phyloP scores from a whole-genome alignment of 2,888 invertebrate species.

The Linhomoeus sp. region DNA sequence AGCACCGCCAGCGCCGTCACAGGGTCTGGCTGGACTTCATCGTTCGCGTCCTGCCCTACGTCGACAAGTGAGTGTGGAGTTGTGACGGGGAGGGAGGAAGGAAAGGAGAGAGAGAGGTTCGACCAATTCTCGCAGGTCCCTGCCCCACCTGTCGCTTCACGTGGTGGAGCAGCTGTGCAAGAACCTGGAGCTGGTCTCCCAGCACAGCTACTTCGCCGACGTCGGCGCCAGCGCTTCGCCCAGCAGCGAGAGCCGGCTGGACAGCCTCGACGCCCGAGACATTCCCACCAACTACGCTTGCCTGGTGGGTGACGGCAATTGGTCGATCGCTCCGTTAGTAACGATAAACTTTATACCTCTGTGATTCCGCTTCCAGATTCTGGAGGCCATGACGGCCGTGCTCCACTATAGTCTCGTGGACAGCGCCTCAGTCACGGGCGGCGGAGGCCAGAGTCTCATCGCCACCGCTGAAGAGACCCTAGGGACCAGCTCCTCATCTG shows the following conservation, averaged over 20 bases:
- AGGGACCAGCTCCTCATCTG: background rate
- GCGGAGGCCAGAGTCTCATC: background rate
- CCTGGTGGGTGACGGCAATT: slow-evolving; percentile 5
- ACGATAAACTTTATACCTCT: background rate
- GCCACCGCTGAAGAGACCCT: slow-evolving; percentile 1
- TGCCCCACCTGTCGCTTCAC: slow-evolving; percentile 53
- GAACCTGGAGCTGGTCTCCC: slow-evolving; percentile 48
- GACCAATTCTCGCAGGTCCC: slow-evolving; percentile 36
- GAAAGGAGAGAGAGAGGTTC: background rate
- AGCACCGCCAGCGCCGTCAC: slow-evolving; percentile 37
- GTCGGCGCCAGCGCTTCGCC: background rate
- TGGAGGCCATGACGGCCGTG: slow-evolving; percentile 21
- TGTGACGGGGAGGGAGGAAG: background rate
- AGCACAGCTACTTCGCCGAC: background rate
- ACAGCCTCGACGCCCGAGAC: too few species aligned
- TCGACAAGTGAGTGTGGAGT: slow-evolving; percentile 31
- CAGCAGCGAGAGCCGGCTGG: too few species aligned
- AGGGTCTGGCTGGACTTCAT: slow-evolving; percentile 62
- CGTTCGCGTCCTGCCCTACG: slow-evolving; percentile 56
- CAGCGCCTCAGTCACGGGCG: too few species aligned
- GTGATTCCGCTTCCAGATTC: slow-evolving; percentile 6
- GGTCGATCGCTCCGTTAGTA: background rate
- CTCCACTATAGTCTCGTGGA: slow-evolving; percentile 24
- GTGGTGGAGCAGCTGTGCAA: slow-evolving; percentile 57
- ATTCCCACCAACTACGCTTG: slow-evolving; percentile 15